Percentiles rank a stretch among this genome's conserved stretches.
phyloP scores from a whole-genome alignment of 2,113 vertebrate species.

The Malurus cyaneus region DNA sequence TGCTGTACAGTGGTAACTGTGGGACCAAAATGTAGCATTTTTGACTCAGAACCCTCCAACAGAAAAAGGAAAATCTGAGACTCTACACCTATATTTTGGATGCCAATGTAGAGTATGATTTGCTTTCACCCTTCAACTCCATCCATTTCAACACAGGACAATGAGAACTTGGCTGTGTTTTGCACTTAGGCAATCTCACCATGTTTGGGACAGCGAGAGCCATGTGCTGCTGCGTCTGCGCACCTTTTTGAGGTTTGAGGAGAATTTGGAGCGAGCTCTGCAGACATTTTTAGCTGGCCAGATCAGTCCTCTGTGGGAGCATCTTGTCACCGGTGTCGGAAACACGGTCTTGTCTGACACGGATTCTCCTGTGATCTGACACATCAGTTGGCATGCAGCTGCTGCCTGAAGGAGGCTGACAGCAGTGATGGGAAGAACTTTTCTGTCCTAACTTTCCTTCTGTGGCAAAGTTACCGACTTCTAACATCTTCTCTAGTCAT shows the following conservation, averaged over 20 bases:
- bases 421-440: rapidly evolving
- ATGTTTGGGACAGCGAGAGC: neutral
- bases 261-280: neutral
- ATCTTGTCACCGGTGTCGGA: neutral
- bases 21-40: neutral
- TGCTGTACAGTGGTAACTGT: rapidly evolving
- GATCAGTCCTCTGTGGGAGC: neutral
- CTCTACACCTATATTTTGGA: neutral
- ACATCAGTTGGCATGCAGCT: neutral
- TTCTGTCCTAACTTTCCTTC: neutral
- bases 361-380: neutral
- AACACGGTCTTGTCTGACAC: neutral
- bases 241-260: neutral
- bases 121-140: neutral
- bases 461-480: neutral
- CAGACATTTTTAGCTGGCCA: neutral
- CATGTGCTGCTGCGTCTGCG: rapidly evolving
- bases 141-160: neutral
- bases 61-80: neutral
- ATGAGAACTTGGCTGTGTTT: neutral
- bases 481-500: neutral
- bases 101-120: neutral
- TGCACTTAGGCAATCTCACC: neutral
- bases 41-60: neutral
- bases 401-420: neutral